These are phyloP conservation scores for Pristionchus japonicus DNA, from an alignment of 2,888 invertebrate genomes.

Conservation along the genomic window DNA sequence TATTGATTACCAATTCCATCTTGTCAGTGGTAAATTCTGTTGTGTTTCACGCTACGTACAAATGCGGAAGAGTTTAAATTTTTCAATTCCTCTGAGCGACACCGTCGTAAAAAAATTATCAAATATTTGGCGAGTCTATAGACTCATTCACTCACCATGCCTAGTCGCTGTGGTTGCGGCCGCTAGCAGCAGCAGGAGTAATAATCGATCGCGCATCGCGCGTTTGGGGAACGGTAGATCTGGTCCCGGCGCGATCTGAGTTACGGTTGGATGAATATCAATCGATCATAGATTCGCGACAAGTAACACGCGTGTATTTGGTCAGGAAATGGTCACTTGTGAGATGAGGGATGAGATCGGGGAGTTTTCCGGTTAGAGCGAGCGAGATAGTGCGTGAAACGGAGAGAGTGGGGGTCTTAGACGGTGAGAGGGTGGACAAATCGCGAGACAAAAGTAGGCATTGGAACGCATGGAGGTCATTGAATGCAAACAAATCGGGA, in stretches of 20 bases:
- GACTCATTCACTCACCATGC: neutral
- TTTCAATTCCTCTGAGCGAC: neutral
- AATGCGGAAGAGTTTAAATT: neutral
- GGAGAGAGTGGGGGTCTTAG: neutral
- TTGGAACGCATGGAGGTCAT: constrained; percentile 11
- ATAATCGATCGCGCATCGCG: constrained; percentile 36
- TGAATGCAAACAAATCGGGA: neutral
- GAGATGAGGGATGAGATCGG: neutral
- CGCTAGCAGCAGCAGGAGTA: neutral
- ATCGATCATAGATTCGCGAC: neutral
- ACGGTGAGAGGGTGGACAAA: neutral
- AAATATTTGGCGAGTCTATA: neutral
- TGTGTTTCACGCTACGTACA: too few species aligned
- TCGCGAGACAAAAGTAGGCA: neutral
- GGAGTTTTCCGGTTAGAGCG: neutral
- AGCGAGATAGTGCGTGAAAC: neutral
- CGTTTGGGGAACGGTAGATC: neutral
- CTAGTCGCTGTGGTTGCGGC: neutral
- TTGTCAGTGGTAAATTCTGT: too few species aligned
- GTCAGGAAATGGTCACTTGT: constrained; percentile 20
- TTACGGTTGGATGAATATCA: neutral
- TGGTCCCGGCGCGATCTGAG: constrained; percentile 25
- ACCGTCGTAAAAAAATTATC: too few species aligned
- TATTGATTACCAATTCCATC: neutral
- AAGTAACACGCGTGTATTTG: neutral